Percentiles rank a stretch among this genome's conserved stretches.
phyloP scores from a whole-genome alignment of 2,113 vertebrate species.

The Micronisus gabar region DNA sequence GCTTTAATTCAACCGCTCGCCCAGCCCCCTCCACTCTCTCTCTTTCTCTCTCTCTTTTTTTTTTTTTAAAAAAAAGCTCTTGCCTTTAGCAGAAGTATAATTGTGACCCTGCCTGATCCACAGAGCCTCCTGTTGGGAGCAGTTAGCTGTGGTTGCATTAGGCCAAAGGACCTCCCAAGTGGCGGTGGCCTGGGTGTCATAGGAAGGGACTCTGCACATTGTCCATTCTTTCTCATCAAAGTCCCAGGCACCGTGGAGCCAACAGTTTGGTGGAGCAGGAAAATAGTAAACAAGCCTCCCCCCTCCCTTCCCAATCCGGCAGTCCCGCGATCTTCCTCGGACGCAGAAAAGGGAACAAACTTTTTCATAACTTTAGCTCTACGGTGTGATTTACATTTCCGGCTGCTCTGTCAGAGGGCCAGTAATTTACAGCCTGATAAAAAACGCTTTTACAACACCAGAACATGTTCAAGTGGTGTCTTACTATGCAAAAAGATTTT shows the following conservation, averaged over 20 bases:
- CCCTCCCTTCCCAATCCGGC: background rate
- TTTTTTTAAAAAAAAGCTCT: background rate
- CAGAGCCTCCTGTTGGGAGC: constrained; percentile 69
- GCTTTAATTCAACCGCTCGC: background rate
- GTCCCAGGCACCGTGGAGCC: constrained; percentile 37
- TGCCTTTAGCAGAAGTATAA: constrained; percentile 71
- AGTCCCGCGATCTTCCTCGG: background rate
- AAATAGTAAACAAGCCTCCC: constrained; percentile 33
- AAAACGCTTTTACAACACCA: constrained; percentile 62
- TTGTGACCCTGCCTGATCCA: constrained; percentile 72
- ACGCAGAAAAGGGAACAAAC: background rate
- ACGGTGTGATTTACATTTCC: constrained; percentile 71
- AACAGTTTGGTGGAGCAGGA: background rate
- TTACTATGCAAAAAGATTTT: constrained; percentile 1
- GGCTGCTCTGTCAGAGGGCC: constrained; percentile 57
- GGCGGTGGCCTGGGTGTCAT: constrained; percentile 66
- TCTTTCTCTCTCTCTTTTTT: background rate
- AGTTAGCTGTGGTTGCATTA: constrained; percentile 55
- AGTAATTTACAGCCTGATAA: constrained; percentile 70
- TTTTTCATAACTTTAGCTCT: constrained; percentile 46
- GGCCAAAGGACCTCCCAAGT: constrained; percentile 82
- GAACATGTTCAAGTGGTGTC: constrained; percentile 57
- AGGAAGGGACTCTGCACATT: constrained; percentile 59
- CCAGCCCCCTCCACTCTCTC: background rate
- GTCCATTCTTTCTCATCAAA: constrained; percentile 51